Evolutionary conservation across 2,888 invertebrate genomes (phyloP), one percentile per base, ranked within the genome.

Genomic region (Andrena dorsata): DNA sequence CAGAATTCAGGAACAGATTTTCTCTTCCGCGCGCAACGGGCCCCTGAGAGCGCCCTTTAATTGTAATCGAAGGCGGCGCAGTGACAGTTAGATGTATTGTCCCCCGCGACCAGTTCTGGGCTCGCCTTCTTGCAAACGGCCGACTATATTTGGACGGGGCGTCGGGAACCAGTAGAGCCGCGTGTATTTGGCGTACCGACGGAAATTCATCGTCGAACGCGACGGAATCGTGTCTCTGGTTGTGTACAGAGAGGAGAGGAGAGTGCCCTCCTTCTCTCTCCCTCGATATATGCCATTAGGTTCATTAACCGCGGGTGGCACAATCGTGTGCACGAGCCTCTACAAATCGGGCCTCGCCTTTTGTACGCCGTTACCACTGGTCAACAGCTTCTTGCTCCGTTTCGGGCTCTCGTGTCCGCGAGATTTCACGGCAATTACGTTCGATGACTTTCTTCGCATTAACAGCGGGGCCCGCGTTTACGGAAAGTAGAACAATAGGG

Each of bases 301-400:
- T 75, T 87, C 87, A 85, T 87, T 85, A 80, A 85, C 82, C 64
- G 51, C 74, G 80, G 84, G 84, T 80, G 80, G 77, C 66, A 41
- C 66, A 80, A 80, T 86, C 73, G 47, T 20, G 23, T 32, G 20
- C 61, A 60, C 58, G 26, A 47, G 60, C 30, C 26, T 26, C 63
- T 70, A 75, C 80, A 83, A 85, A 86, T 85, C 86, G 85, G 74
- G 53, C 64, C 71, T 76, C 63, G 64, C 76, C 71, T 83, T 80
- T 70, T 71, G 60, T 64, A 64, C 64, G 63, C 63, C 49, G 26
- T 56, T 49, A 64, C 80, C 80, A 74, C 74, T 70, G 72, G 32
- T 41, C 77, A 16, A 47, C 64, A 23, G 64, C 69, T 78, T 80
- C 80, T 72, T 72, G 71, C 51, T 1, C 10, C 32, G 56, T 28